These are phyloP conservation scores for Tenodera sinensis DNA, from an alignment of 2,888 invertebrate genomes.

Conservation along the genomic window DNA sequence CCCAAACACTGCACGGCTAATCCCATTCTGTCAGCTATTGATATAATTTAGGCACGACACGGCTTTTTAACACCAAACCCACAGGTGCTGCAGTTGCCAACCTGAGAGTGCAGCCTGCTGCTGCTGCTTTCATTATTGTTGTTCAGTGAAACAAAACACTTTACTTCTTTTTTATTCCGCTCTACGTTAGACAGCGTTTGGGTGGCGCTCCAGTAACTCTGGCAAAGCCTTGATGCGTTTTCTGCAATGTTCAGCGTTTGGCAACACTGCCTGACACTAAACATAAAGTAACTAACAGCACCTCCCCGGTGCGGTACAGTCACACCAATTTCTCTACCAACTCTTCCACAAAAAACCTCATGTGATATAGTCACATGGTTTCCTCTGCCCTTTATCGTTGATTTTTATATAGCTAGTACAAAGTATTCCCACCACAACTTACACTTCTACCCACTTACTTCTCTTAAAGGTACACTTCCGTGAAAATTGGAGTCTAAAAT, in stretches of 20 bases:
- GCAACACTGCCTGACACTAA: background rate
- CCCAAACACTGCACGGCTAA: slow-evolving; percentile 14
- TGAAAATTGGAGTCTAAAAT: no score
- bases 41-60: slow-evolving; percentile 15
- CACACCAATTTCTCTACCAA: no score
- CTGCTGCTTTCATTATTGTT: background rate
- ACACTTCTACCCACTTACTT: no score
- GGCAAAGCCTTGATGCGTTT: background rate
- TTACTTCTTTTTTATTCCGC: background rate
- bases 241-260: background rate
- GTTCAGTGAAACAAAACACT: background rate
- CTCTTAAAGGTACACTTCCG: no score
- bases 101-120: background rate
- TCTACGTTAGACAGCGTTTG: background rate
- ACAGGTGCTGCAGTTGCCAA: background rate
- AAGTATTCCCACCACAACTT: no score
- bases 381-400: no score
- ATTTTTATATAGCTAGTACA: no score
- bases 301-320: no score
- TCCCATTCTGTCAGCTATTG: slow-evolving; percentile 15
- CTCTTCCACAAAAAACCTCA: no score
- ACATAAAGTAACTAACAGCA: background rate
- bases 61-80: slow-evolving; percentile 8
- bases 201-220: background rate
- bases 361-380: no score